phyloP scores from a whole-genome alignment of 1,140 invertebrate genomes.

The Rhizoglyphus robini region DNA sequence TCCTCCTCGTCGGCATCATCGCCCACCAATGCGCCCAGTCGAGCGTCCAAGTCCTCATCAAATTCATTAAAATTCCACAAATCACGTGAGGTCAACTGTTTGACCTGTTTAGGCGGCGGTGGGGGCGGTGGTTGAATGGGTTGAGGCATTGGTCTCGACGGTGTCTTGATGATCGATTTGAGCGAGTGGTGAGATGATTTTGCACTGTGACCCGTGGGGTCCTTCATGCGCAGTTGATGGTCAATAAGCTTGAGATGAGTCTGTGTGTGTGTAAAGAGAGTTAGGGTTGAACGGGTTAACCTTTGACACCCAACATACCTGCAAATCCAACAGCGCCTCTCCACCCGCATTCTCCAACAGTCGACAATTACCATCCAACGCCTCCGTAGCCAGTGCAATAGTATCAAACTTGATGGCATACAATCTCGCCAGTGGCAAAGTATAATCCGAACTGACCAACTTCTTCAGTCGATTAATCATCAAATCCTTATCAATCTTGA shows the following conservation, averaged over 20 bases:
- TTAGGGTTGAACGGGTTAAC: no score
- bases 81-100: neutral
- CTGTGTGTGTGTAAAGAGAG: no score
- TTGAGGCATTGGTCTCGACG: neutral
- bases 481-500: neutral
- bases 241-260: no score
- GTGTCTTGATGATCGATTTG: neutral
- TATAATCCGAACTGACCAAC: neutral
- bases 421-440: constrained; percentile 2
- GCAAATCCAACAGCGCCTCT: no score
- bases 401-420: neutral
- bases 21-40: neutral
- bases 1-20: neutral
- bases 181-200: neutral
- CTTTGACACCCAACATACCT: no score
- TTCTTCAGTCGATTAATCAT: constrained; percentile 3
- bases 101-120: neutral
- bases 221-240: no score
- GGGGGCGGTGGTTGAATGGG: no score
- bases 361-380: neutral
- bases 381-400: neutral
- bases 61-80: neutral
- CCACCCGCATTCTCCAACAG: neutral
- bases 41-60: neutral
- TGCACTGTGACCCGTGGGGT: neutral